Conservation (phyloP, 2,888 invertebrate species). For the Aleiodes alternator region DNA sequence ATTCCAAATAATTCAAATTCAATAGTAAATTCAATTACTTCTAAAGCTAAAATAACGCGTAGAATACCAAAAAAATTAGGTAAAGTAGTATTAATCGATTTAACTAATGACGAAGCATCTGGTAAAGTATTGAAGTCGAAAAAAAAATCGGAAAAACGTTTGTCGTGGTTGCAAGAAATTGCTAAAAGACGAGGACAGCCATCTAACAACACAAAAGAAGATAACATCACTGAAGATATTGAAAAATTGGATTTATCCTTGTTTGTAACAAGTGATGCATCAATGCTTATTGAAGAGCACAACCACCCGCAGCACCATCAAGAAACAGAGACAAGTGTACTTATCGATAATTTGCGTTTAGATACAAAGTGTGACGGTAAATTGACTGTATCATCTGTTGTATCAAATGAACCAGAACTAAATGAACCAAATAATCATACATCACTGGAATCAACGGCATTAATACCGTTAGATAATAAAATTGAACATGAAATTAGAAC, state of each 20-base stretch:
- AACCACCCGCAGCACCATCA: too few relatives aligned
- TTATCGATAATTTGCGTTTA: conserved; percentile 3
- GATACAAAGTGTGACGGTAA: background rate
- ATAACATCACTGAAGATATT: conserved; percentile 46
- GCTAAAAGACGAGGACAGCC: conserved; percentile 52
- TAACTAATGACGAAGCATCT: conserved; percentile 65
- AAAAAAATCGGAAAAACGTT: conserved; percentile 41
- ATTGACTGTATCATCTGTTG: background rate
- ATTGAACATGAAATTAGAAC: conserved; percentile 51
- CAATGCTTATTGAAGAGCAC: background rate
- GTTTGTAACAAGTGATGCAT: background rate
- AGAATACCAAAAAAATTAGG: conserved; percentile 60
- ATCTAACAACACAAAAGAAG: conserved; percentile 43
- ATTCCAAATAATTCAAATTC: conserved; percentile 7
- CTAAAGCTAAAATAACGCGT: conserved; percentile 40
- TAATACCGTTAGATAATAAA: conserved; percentile 35
- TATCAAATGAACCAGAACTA: background rate
- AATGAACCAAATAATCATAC: background rate
- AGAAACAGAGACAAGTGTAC: conserved; percentile 25
- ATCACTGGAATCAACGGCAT: background rate
- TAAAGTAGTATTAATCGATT: conserved; percentile 68
- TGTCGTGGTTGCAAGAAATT: conserved; percentile 64
- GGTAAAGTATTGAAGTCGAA: conserved; percentile 64
- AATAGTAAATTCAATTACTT: conserved; percentile 36
- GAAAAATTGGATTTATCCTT: conserved; percentile 35